Evolutionary conservation across 2,888 invertebrate species (phyloP), one percentile per base, ranked within the genome.

Genomic region (Orgyia antiqua): DNA sequence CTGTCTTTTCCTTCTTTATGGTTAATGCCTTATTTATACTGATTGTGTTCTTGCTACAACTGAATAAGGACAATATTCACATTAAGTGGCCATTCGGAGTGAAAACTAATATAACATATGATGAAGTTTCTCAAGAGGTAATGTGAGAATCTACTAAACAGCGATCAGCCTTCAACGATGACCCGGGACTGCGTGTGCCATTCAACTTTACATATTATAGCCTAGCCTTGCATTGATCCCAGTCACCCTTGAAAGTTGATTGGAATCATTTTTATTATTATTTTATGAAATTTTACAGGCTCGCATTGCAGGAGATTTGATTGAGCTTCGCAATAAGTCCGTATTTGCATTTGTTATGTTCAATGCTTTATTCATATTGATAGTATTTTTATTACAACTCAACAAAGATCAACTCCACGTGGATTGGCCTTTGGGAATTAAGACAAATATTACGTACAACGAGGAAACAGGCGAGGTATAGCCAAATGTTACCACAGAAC

Each of bases 261-360:
- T 62, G 69, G 57, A 57, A 44, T 46, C 44, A 65, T 58, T 68
- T 15, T 6, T 15, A 4, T 15, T 15, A 77, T 68, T 77, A 58
- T 77, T 79, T 82, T 87, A 71, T 82, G 68, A 71, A 69, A 68
- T 77, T 80, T 89, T 89, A 83, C 90, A 96, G 95, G 94, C 92
- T 75, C 91, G 95, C 76, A 93, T 96, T 70, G 95, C 95, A 68
- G 88, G 89, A 67, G 97, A 97, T 86, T 90, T 99, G 83, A 91
- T 95, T 76, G 97, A 97, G 76, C 92, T 98, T 73, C 91, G 98
- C 73, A 98, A 98, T 92, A 97, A 97, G 87, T 95, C 96, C 68
- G 96, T 97, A 71, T 97, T 97, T 87, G 96, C 95, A 76, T 98
- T 98, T 92, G 94, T 98, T 89, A 98, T 99, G 98, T 94, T 98